Base-by-base conservation (phyloP, 2,888 invertebrate species). In the Chymomyza caudatula region DNA sequence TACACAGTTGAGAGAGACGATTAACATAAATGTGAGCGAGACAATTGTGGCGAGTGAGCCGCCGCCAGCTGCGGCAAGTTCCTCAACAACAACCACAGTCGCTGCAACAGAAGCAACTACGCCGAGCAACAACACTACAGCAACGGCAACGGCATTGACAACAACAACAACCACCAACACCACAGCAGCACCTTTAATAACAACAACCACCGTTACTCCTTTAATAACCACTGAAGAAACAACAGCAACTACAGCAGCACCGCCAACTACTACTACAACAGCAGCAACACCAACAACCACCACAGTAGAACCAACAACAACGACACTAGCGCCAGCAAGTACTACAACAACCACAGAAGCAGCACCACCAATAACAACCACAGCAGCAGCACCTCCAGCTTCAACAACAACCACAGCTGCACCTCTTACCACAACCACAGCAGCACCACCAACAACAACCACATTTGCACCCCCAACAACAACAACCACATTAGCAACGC, bases 11-110 rank as follows among this genome's bases (percentile, higher is more conserved):
- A 85, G 82, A 54, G 74, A 78, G 37, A 68, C 74, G 23, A 78
- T 78, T 53, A 66, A 77, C 29, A 82, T 85, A 43, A 80, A 72
- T 54, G 71, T 76, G 1, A 81, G 79, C 49, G 85, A 80, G 60
- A 69, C 85, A 43, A 82, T 85, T 55, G 79, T 72, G 8, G 78
- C 69, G 23, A 80, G 67, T 17, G 60, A 65, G 20, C 20, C 37
- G 4, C 15, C 19, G 19, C 20, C 37, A 4, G 60, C 25, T 15
- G 67, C 29, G 4, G 56, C 20, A 4, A 53, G 17, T 0, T 51
- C 61, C n/a, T 11, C 57, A 5, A 5, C 17, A 43, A 20, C 37
- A 59, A 47, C 15, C 2, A 55, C 37, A 67, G 17, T 13, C n/a
- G 47, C 13, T 49, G 43, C 56, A 23, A 49, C 42, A 53, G 43